Conservation (phyloP, 2,888 invertebrate genomes). For the Ornithoptera priamus region DNA sequence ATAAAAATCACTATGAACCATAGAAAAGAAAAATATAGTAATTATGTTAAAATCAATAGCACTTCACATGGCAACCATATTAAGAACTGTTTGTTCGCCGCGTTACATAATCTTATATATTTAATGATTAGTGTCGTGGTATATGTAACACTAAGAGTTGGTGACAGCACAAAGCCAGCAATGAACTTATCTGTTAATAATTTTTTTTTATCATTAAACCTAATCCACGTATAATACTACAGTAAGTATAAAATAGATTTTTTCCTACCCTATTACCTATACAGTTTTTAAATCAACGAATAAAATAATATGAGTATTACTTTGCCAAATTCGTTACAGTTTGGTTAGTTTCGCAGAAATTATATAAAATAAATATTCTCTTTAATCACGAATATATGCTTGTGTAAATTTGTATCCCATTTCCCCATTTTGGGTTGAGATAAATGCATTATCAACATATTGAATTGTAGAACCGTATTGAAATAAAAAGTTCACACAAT, state of each 20-base stretch:
- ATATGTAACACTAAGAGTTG: conserved; percentile 46
- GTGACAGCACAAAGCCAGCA: conserved; percentile 56
- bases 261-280: conserved; percentile 65
- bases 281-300: conserved; percentile 41
- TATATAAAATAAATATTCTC: background rate
- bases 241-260: conserved; percentile 76
- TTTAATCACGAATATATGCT: background rate
- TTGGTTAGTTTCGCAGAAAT: conserved; percentile 1
- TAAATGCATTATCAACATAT: background rate
- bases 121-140: conserved; percentile 47
- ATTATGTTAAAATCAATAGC: no score
- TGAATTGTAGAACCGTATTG: background rate
- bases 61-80: background rate
- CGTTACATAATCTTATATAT: background rate
- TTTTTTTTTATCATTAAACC: conserved; percentile 33
- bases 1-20: no score
- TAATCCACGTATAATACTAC: conserved; percentile 46
- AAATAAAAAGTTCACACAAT: background rate
- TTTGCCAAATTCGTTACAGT: conserved; percentile 4
- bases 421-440: background rate
- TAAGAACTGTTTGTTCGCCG: no score
- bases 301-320: conserved; percentile 56
- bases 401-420: background rate
- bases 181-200: conserved; percentile 40
- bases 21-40: no score